Evolutionary conservation across 2,797 vertebrate species (phyloP), one percentile per base, ranked within the genome.

Genomic region (Scolopax bukidnonensis): DNA sequence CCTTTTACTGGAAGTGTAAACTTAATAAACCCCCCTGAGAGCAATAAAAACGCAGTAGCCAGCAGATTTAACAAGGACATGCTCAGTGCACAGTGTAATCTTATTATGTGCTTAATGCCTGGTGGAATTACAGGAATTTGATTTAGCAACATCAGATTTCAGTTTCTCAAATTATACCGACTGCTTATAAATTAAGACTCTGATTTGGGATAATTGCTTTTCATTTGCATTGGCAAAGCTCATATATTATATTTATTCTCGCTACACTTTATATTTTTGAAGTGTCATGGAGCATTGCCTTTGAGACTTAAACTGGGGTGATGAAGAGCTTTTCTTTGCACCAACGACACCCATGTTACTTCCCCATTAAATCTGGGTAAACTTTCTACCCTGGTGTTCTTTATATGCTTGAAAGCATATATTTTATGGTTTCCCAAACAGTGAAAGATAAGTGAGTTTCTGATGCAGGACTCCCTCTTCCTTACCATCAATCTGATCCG

Each of bases 51-150:
- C 88, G 86, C 95, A 96, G 96, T 95, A 96, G 96, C 93, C 93
- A 97, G 95, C 92, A 96, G 82, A 92, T 97, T 97, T 98, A 98
- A 98, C 96, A 97, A 98, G 96, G 96, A 97, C 96, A 94, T 84
- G 87, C 95, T 98, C 81, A 87, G 93, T 97, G 95, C 94, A 95
- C 95, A 96, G 89, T 84, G 89, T 97, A 98, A 98, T 97, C 97
- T 96, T 96, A 97, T 97, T 98, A 97, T 96, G 93, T 96, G 93
- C 95, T 97, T 94, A 93, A 96, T 93, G 95, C 96, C 96, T 94
- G 60, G 89, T 90, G 95, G 97, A 98, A 98, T 97, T 94, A 92
- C 79, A 94, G 84, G 96, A 97, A 97, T 96, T 97, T 97, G 96
- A 97, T 98, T 98, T 96, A 97, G 96, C 96, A 97, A 97, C 89